A percentile compares a stretch with the other conserved stretches of the same genome.
phyloP scores from a whole-genome alignment of 2,888 invertebrate species.

The Eupithecia pulchellata region DNA sequence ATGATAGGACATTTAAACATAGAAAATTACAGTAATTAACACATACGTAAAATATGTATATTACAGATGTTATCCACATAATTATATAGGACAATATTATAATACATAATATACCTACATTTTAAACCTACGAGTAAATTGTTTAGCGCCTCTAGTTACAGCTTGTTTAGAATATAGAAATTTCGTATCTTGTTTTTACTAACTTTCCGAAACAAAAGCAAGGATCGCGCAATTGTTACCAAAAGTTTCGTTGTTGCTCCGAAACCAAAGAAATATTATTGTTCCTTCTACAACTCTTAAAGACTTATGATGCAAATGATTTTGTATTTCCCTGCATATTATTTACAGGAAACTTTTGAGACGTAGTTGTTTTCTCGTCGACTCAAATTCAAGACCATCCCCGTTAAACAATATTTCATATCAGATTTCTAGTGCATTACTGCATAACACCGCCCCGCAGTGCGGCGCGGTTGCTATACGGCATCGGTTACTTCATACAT shows the following conservation, averaged over 20 bases:
- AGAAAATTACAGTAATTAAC: too few relatives aligned
- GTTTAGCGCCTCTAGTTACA: not conserved
- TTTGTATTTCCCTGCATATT: not conserved
- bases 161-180: conserved; percentile 12
- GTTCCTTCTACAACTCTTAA: conserved; percentile 3
- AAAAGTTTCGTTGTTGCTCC: conserved; percentile 12
- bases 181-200: conserved; percentile 4
- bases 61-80: too few relatives aligned
- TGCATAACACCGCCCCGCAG: conserved; percentile 48
- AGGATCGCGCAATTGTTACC: not conserved
- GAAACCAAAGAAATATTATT: conserved; percentile 11
- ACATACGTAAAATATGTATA: too few relatives aligned
- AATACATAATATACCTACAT: too few relatives aligned
- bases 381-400: conserved; percentile 43
- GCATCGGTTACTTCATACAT: conserved; percentile 49
- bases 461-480: conserved; percentile 47
- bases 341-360: not conserved
- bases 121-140: not conserved
- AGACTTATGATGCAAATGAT: not conserved
- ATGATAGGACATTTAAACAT: too few relatives aligned
- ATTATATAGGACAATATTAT: too few relatives aligned
- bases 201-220: conserved; percentile 14
- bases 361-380: not conserved
- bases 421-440: conserved; percentile 47
- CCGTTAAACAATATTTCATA: conserved; percentile 43